These are phyloP conservation scores for Nysson spinosus DNA, from an alignment of 2,888 invertebrate species.

Conservation along the genomic window DNA sequence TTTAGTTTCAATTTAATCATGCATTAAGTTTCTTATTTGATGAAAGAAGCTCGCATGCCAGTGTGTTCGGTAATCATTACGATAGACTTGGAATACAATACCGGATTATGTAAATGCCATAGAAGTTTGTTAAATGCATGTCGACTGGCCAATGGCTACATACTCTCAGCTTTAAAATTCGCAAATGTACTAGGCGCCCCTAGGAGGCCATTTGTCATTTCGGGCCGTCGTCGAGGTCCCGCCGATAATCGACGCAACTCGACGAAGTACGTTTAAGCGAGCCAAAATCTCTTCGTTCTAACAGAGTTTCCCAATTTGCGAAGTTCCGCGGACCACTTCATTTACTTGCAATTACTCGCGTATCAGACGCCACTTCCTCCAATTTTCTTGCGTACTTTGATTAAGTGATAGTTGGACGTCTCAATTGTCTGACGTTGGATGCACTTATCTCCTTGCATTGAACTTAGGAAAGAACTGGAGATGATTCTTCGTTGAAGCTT, in stretches of 20 bases:
- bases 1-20: too few species aligned
- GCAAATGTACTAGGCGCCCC: slow-evolving; percentile 5
- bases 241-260: slow-evolving; percentile 7
- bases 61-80: too few species aligned
- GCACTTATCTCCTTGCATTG: too few species aligned
- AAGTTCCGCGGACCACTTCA: background rate
- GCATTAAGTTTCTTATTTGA: too few species aligned
- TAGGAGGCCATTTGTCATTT: slow-evolving; percentile 1
- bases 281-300: background rate
- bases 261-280: slow-evolving; percentile 4
- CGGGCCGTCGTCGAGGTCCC: slow-evolving; percentile 9
- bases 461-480: too few species aligned
- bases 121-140: background rate
- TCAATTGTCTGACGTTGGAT: too few species aligned
- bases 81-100: too few species aligned
- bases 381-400: background rate
- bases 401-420: too few species aligned
- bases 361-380: background rate
- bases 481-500: too few species aligned
- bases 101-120: background rate
- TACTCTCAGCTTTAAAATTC: background rate
- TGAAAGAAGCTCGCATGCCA: too few species aligned
- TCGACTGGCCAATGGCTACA: background rate
- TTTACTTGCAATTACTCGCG: background rate
- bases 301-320: background rate